Percentiles rank a stretch among this genome's conserved stretches.
Conservation (phyloP, 2,797 vertebrate species). For the Semotilus atromaculatus region DNA sequence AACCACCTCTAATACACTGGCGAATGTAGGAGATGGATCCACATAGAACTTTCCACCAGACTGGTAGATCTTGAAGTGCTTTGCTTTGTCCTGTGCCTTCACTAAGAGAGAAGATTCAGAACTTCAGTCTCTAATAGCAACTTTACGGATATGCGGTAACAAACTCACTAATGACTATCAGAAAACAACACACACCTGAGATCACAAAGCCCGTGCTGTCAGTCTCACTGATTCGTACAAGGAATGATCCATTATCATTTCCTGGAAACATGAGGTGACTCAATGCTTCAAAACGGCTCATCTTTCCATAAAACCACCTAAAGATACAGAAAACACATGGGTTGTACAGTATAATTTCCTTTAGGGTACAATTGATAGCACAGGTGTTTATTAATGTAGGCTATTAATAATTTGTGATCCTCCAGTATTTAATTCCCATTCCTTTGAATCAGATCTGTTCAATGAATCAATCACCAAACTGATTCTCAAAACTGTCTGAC, state of each 20-base stretch:
- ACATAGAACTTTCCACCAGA: slow-evolving; percentile 58
- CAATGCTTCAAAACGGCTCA: slow-evolving; percentile 78
- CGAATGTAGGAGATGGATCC: slow-evolving; percentile 64
- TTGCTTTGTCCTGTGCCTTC: slow-evolving; percentile 62
- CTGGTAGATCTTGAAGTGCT: slow-evolving; percentile 80
- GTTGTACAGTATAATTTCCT: background rate
- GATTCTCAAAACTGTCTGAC: background rate
- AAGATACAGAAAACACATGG: background rate
- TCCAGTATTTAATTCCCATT: background rate
- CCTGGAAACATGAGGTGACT: slow-evolving; percentile 69
- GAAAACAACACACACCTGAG: slow-evolving; percentile 69
- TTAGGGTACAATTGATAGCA: background rate
- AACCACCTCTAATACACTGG: slow-evolving; percentile 73
- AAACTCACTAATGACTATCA: background rate
- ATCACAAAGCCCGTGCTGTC: slow-evolving; percentile 74
- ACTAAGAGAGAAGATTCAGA: slow-evolving; percentile 68
- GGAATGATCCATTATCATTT: slow-evolving; percentile 75
- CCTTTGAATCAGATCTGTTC: background rate
- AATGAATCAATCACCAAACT: background rate
- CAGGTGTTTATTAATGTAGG: background rate
- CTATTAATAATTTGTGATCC: background rate
- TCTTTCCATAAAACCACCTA: slow-evolving; percentile 84
- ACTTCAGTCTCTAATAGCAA: background rate
- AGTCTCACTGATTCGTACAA: slow-evolving; percentile 81
- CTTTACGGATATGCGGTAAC: background rate